Percentiles rank a stretch among this genome's conserved stretches.
Evolutionary conservation across 2,888 invertebrate genomes (phyloP).

Genomic region (Gymnoscelis rufifasciata): DNA sequence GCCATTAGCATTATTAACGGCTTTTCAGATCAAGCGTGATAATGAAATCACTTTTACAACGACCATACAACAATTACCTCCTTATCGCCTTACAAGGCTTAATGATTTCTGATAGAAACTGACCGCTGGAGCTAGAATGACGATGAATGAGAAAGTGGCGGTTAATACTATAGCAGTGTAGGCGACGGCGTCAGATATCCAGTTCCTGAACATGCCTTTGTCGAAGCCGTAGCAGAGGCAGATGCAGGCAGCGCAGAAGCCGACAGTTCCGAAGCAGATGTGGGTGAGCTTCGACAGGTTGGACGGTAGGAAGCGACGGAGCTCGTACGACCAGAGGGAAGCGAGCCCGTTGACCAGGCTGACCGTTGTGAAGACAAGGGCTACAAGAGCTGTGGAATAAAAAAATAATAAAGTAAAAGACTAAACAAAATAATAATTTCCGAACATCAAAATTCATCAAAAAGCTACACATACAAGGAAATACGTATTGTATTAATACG

Average conservation of each 20-base stretch:
- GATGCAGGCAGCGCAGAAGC: conserved; percentile 35
- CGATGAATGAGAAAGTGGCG: conserved; percentile 35
- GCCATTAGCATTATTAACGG: neutral
- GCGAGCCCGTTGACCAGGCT: conserved; percentile 50
- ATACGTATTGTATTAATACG: too few relatives aligned
- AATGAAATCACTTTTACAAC: neutral
- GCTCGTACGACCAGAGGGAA: conserved; percentile 51
- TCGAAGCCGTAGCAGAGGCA: conserved; percentile 52
- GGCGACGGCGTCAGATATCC: conserved; percentile 34
- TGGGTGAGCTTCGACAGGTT: conserved; percentile 51
- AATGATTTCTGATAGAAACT: conserved; percentile 37
- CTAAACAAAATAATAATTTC: too few relatives aligned
- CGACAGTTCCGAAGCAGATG: conserved; percentile 50
- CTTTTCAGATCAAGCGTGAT: conserved; percentile 8
- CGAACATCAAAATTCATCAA: too few relatives aligned
- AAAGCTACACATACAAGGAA: too few relatives aligned
- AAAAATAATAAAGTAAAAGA: too few relatives aligned
- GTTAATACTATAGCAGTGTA: conserved; percentile 43
- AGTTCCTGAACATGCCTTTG: conserved; percentile 39
- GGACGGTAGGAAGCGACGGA: conserved; percentile 39
- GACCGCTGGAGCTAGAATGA: conserved; percentile 46
- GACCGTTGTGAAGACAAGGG: conserved; percentile 50
- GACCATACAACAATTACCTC: neutral
- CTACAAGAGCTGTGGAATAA: conserved; percentile 47
- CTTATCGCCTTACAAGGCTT: conserved; percentile 12